A percentile compares a stretch with the other conserved stretches of the same genome.
Evolutionary conservation across 2,797 vertebrate species (phyloP).

Genomic region (Scolopax bukidnonensis): DNA sequence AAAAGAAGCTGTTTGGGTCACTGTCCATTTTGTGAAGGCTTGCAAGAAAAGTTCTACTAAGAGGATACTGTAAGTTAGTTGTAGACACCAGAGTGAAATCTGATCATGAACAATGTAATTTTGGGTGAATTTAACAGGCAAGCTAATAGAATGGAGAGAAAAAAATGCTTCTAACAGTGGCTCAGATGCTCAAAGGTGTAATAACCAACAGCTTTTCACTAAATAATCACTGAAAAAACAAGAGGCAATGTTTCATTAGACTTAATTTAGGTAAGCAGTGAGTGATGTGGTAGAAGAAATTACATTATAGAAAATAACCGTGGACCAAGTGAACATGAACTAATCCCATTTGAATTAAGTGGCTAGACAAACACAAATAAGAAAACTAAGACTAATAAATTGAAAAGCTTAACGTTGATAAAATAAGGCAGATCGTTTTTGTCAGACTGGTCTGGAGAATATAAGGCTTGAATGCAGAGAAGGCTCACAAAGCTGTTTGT

Average conservation of each 20-base stretch:
- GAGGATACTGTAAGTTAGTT: neutral
- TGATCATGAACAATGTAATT: neutral
- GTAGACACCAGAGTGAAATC: neutral
- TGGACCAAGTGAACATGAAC: neutral
- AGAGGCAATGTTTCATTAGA: neutral
- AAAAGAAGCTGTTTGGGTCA: neutral
- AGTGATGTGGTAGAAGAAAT: neutral
- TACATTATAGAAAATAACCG: neutral
- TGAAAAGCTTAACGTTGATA: slow-evolving; percentile 14
- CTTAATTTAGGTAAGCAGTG: neutral
- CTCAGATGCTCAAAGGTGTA: neutral
- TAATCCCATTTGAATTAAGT: neutral
- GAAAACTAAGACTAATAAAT: slow-evolving; percentile 1
- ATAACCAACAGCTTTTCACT: neutral
- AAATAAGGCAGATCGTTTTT: neutral
- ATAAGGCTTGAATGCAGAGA: neutral
- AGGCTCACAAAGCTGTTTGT: neutral
- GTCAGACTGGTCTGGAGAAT: neutral
- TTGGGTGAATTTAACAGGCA: neutral
- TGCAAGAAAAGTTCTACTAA: neutral
- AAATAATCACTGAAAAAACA: neutral
- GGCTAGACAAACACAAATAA: neutral
- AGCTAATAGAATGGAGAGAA: neutral
- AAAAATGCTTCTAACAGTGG: neutral
- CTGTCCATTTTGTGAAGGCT: neutral